phyloP scores from a whole-genome alignment of 2,888 invertebrate genomes.

The Chaetoderma sp. region DNA sequence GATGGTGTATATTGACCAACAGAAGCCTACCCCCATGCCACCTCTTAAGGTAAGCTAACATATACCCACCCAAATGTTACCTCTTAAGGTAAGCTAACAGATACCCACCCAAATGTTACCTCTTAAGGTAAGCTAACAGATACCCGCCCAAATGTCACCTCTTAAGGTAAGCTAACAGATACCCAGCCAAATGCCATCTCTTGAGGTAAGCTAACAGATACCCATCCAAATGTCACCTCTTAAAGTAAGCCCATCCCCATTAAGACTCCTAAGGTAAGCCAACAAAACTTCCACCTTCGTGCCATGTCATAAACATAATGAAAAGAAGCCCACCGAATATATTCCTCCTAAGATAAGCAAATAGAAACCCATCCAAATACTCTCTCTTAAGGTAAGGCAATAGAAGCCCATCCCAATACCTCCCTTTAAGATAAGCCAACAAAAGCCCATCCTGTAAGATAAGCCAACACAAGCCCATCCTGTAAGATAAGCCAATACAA shows the following conservation, averaged over 20 bases:
- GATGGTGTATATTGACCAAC: conserved; percentile 59
- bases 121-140: no score
- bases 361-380: not conserved
- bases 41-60: conserved; percentile 55
- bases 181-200: not conserved
- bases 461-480: no score
- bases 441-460: no score
- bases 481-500: no score
- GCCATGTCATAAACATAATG: no score
- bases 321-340: no score
- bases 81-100: not conserved
- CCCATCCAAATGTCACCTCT: no score
- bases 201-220: not conserved
- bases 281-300: no score
- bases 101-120: no score
- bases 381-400: not conserved
- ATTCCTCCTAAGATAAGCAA: no score
- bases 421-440: no score
- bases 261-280: conserved; percentile 58
- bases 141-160: conserved; percentile 60
- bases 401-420: not conserved
- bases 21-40: conserved; percentile 58
- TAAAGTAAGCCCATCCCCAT: conserved; percentile 59
- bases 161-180: conserved; percentile 48
- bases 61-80: not conserved